These are phyloP conservation scores for Gandaritis pyraliata DNA, from an alignment of 2,888 invertebrate species.

Conservation along the genomic window DNA sequence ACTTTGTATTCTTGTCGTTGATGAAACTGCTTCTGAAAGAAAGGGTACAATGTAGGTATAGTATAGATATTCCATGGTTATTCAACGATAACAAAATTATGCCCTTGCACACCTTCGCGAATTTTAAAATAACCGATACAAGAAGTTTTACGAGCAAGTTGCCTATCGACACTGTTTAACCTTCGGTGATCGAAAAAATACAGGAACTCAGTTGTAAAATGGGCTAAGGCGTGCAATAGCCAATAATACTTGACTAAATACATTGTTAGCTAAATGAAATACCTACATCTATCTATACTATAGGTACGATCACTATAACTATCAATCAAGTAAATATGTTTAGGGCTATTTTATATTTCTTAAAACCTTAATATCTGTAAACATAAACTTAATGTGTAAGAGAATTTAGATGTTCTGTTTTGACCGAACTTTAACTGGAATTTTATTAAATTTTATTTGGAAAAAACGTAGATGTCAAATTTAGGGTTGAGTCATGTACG, in stretches of 20 bases:
- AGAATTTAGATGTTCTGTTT: neutral
- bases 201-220: neutral
- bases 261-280: constrained; percentile 7
- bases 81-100: constrained; percentile 4
- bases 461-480: no score
- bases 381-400: constrained; percentile 5
- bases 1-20: constrained; percentile 3
- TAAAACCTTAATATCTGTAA: constrained; percentile 16
- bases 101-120: constrained; percentile 3
- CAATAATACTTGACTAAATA: constrained; percentile 20
- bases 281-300: constrained; percentile 16
- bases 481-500: no score
- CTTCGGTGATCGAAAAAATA: neutral
- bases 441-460: no score
- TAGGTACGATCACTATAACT: constrained; percentile 20
- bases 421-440: no score
- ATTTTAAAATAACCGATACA: constrained; percentile 1
- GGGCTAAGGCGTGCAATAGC: neutral
- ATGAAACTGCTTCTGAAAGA: constrained; percentile 8
- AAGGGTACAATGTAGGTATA: neutral
- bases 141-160: neutral
- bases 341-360: constrained; percentile 18
- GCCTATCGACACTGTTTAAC: neutral
- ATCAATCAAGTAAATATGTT: constrained; percentile 15
- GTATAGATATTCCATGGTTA: constrained; percentile 14